A percentile compares a stretch with the other conserved stretches of the same genome.
These are phyloP conservation scores for Caenorhabditis brenneri DNA, from an alignment of 1,140 invertebrate genomes.

Conservation along the genomic window DNA sequence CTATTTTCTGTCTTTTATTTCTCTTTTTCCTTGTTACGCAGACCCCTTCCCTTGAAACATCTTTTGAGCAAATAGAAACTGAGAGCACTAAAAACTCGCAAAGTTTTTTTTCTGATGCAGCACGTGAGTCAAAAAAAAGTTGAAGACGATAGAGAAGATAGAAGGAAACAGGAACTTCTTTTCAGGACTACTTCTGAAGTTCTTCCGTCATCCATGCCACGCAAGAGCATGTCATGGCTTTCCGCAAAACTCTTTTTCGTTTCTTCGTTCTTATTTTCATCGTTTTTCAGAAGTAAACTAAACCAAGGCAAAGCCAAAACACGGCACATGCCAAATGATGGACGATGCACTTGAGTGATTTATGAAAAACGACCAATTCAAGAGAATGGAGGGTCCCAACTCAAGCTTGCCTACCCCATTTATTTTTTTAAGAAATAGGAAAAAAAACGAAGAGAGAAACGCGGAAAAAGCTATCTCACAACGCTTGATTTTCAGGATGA, in stretches of 20 bases:
- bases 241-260: neutral
- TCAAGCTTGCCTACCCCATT: neutral
- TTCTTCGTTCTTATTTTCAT: neutral
- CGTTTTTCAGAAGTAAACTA: neutral
- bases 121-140: neutral
- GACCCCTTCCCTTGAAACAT: neutral
- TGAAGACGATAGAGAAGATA: neutral
- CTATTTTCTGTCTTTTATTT: slow-evolving; percentile 8
- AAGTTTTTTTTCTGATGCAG: neutral
- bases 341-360: slow-evolving; percentile 36
- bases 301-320: neutral
- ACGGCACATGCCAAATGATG: slow-evolving; percentile 3
- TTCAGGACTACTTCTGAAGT: neutral
- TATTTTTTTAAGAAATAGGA: neutral
- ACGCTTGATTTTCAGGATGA: slow-evolving; percentile 14
- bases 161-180: neutral
- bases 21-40: neutral
- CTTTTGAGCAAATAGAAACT: slow-evolving; percentile 39
- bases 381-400: neutral
- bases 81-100: slow-evolving; percentile 32
- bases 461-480: neutral
- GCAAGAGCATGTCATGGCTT: neutral
- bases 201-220: neutral
- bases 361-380: slow-evolving; percentile 17
- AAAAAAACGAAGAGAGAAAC: neutral